Conservation (phyloP, 2,888 invertebrate species). For the Drosophila neonasuta region DNA sequence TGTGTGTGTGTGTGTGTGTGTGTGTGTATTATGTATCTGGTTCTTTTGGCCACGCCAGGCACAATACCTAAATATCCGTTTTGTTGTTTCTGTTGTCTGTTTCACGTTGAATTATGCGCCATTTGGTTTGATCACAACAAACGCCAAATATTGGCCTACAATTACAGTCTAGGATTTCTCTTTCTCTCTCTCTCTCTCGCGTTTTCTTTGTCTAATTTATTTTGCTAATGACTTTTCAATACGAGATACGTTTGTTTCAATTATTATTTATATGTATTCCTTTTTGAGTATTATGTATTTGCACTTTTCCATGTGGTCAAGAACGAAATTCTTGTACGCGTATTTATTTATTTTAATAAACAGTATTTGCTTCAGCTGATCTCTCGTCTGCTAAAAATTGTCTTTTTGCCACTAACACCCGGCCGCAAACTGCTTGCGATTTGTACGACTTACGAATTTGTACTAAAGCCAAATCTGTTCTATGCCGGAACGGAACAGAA, state of each 20-base stretch:
- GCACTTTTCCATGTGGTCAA: constrained; percentile 57
- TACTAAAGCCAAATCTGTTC: constrained; percentile 65
- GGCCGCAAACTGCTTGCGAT: constrained; percentile 59
- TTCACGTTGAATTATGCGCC: constrained; percentile 57
- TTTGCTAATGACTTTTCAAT: constrained; percentile 39
- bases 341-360: constrained; percentile 67
- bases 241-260: constrained; percentile 1
- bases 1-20: too few relatives aligned
- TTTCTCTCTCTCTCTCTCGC: constrained; percentile 15
- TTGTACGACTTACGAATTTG: constrained; percentile 70
- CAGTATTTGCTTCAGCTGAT: constrained; percentile 48
- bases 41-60: constrained; percentile 16
- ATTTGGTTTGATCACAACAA: constrained; percentile 66
- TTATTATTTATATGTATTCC: constrained; percentile 9
- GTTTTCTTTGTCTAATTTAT: constrained; percentile 29
- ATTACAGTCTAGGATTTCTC: constrained; percentile 50
- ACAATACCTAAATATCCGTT: constrained; percentile 56
- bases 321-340: constrained; percentile 38
- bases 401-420: constrained; percentile 41
- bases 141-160: constrained; percentile 57
- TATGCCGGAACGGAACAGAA: constrained; percentile 42
- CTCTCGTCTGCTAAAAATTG: constrained; percentile 20
- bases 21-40: constrained; percentile 9
- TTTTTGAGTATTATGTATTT: constrained; percentile 41
- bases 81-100: constrained; percentile 37